Conservation (phyloP, 2,888 invertebrate species). For the Neocrepidodera transversa region DNA sequence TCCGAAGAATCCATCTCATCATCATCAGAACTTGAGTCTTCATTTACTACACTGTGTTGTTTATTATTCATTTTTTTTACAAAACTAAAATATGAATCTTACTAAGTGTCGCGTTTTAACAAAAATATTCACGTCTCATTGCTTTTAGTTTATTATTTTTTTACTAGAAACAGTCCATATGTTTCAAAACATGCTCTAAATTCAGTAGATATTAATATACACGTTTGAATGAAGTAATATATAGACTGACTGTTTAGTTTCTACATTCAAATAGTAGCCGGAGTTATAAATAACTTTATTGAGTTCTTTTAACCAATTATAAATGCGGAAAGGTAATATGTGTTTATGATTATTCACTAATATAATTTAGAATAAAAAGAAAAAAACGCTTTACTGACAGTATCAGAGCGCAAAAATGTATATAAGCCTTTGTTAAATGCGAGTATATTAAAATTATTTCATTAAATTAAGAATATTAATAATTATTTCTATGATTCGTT, state of each 20-base stretch:
- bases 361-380: too few relatives aligned
- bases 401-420: too few relatives aligned
- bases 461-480: too few relatives aligned
- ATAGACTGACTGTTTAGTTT: conserved; percentile 32
- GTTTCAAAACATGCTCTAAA: conserved; percentile 13
- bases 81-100: too few relatives aligned
- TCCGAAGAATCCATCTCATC: conserved; percentile 34
- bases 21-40: conserved; percentile 41
- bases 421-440: too few relatives aligned
- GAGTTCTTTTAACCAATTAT: conserved; percentile 31
- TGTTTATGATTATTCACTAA: too few relatives aligned
- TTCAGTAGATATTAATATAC: conserved; percentile 9
- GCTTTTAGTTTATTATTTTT: too few relatives aligned
- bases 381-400: too few relatives aligned
- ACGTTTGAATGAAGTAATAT: conserved; percentile 31
- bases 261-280: conserved; percentile 25
- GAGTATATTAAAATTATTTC: too few relatives aligned
- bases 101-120: too few relatives aligned
- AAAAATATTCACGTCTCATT: too few relatives aligned
- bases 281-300: conserved; percentile 41
- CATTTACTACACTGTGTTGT: background rate
- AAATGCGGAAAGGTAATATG: conserved; percentile 1
- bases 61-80: conserved; percentile 6
- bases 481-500: too few relatives aligned
- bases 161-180: conserved; percentile 1